phyloP scores from a whole-genome alignment of 2,113 vertebrate genomes.

The Archocentrus centrarchus region DNA sequence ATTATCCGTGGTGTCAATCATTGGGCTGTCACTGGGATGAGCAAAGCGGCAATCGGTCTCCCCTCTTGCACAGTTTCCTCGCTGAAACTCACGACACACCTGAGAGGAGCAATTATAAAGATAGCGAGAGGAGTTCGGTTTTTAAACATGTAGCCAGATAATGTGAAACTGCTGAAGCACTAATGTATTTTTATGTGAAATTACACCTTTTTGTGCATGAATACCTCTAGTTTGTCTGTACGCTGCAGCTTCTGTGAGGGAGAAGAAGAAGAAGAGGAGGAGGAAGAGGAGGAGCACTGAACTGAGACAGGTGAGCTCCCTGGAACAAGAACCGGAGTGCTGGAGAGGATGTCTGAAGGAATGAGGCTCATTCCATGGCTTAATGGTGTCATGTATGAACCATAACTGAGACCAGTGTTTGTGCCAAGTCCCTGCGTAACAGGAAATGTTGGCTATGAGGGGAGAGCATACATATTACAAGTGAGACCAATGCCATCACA shows the following conservation, averaged over 20 bases:
- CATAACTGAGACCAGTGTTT: slow-evolving; percentile 91
- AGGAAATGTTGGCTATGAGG: slow-evolving; percentile 86
- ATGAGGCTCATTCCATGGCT: slow-evolving; percentile 92
- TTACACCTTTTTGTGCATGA: background rate
- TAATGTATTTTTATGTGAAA: background rate
- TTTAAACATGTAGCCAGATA: background rate
- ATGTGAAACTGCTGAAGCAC: background rate
- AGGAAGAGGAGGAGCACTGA: slow-evolving; percentile 87
- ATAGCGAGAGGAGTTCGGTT: background rate
- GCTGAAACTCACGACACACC: slow-evolving; percentile 97
- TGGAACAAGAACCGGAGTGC: slow-evolving; percentile 87
- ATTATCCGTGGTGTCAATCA: slow-evolving; percentile 96
- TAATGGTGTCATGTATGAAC: slow-evolving; percentile 90
- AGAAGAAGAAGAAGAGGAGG: slow-evolving; percentile 74
- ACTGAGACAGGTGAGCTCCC: slow-evolving; percentile 90
- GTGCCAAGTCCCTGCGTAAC: slow-evolving; percentile 89
- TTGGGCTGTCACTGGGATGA: slow-evolving; percentile 95
- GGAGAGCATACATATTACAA: slow-evolving; percentile 9
- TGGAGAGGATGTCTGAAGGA: slow-evolving; percentile 91
- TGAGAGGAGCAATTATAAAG: slow-evolving; percentile 58
- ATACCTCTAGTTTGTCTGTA: slow-evolving; percentile 96
- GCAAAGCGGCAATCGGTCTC: slow-evolving; percentile 98
- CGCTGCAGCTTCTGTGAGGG: slow-evolving; percentile 94
- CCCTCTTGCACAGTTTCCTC: slow-evolving; percentile 93
- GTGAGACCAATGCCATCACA: background rate